Base-by-base conservation (phyloP, 2,888 invertebrate genomes). In the Spialia ferax region DNA sequence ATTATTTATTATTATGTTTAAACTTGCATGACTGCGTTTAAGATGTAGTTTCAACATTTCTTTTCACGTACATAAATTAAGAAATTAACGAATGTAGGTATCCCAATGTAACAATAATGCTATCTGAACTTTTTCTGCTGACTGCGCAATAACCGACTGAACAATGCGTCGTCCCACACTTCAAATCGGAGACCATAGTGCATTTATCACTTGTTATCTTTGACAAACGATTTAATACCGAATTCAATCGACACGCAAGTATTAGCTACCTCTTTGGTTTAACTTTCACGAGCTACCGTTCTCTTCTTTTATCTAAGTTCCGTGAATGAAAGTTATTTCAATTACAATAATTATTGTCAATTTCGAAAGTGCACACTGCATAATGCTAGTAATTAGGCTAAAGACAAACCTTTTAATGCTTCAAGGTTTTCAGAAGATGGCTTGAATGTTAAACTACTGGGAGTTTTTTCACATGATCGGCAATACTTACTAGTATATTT, bases 231-330 rank as follows among this genome's bases (percentile, higher is more conserved):
- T 67, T 67, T 48, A 54, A 55, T 50, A 22, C 26, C 65, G 52
- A 66, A 66, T 60, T 60, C 54, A 61, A 61, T 67, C 55, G 60
- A 48, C 54, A 61, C 54, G 55, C 11, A 48, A 20, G 10, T 11
- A 29, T 29, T 18, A 56, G n/a, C 56, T 63, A 50, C 57, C 50
- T 57, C 22, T 45, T 20, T 48, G 66, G 61, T 67, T 60, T 32
- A 55, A 67, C 66, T 67, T 67, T 67, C 66, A 23, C 54, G 61
- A 13, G 66, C 60, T 67, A 67, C 66, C 18, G 66, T 67, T 55
- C 45, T 42, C 61, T 55, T 42, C 60, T 61, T 57, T 67, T 66
- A 60, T 66, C 54, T 66, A 15, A 13, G 60, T 29, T 66, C 60
- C 66, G 45, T 66, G 35, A 66, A 61, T 32, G 60, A 66, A 66